Evolutionary conservation across 2,888 invertebrate genomes (phyloP).

Genomic region (Drosophila kambysellisi): DNA sequence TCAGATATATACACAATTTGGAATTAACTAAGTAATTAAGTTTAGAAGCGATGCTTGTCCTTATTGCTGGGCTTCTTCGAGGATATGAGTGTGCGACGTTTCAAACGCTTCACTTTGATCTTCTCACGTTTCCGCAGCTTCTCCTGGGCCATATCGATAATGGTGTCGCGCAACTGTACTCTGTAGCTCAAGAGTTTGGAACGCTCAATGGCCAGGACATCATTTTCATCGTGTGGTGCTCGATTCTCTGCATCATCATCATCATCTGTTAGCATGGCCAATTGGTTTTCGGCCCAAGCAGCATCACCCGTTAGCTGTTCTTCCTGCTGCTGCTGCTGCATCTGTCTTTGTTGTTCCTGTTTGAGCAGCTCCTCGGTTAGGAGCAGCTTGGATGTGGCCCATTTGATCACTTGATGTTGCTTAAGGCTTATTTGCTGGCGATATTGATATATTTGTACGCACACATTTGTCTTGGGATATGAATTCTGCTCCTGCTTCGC

Average conservation of each 20-base stretch:
- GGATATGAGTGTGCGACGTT: constrained; percentile 68
- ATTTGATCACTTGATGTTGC: constrained; percentile 63
- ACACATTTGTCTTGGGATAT: constrained; percentile 37
- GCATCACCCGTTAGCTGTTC: neutral
- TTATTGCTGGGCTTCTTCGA: constrained; percentile 73
- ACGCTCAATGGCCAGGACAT: constrained; percentile 40
- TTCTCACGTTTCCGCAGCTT: constrained; percentile 58
- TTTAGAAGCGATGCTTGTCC: constrained; percentile 34
- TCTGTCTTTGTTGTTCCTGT: constrained; percentile 19
- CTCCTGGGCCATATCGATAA: constrained; percentile 58
- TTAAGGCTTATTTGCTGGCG: constrained; percentile 65
- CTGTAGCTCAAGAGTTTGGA: constrained; percentile 65
- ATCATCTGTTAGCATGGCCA: constrained; percentile 44
- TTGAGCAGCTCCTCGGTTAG: constrained; percentile 77
- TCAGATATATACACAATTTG: neutral
- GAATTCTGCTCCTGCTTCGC: neutral
- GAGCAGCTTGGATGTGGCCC: constrained; percentile 69
- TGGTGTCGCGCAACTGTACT: constrained; percentile 53
- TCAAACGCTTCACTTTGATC: constrained; percentile 68
- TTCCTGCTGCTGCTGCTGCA: neutral
- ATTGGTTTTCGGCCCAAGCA: constrained; percentile 48
- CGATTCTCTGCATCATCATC: constrained; percentile 52
- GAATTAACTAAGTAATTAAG: neutral
- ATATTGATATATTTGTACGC: constrained; percentile 68
- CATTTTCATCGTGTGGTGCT: constrained; percentile 7